Evolutionary conservation across 1,140 invertebrate genomes (phyloP).

Genomic region (Bombus vancouverensis): DNA sequence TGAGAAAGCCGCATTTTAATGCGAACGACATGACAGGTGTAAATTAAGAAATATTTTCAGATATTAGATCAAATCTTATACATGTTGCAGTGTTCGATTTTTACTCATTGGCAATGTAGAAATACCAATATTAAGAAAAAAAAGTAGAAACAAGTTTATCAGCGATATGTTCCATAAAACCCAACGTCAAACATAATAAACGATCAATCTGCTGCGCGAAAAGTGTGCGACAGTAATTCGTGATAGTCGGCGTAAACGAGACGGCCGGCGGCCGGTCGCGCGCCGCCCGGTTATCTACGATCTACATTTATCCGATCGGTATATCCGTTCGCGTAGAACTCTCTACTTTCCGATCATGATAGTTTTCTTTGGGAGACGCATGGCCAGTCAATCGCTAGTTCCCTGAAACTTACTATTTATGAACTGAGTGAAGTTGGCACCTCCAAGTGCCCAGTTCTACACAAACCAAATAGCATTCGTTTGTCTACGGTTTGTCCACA

Average conservation of each 20-base stretch:
- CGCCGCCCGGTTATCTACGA: slow-evolving; percentile 21
- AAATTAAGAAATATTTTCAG: not conserved
- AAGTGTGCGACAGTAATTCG: slow-evolving; percentile 34
- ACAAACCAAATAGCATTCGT: too few relatives aligned
- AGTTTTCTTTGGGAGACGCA: slow-evolving; percentile 46
- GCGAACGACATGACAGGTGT: too few relatives aligned
- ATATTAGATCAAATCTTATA: not conserved
- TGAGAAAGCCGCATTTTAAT: not conserved
- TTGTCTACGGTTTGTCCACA: too few relatives aligned
- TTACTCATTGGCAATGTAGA: not conserved
- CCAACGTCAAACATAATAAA: slow-evolving; percentile 17
- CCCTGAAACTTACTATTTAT: not conserved
- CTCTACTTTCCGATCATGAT: slow-evolving; percentile 13
- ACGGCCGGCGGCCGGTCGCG: not conserved
- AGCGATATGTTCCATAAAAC: not conserved
- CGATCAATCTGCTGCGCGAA: not conserved
- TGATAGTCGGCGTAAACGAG: slow-evolving; percentile 5
- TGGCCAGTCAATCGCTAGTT: slow-evolving; percentile 1
- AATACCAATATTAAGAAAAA: not conserved
- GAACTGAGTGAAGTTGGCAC: not conserved
- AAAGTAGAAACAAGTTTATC: not conserved
- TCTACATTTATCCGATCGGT: slow-evolving; percentile 34
- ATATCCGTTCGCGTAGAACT: slow-evolving; percentile 12
- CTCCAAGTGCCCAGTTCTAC: too few relatives aligned
- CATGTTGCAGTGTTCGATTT: not conserved